A percentile compares a stretch with the other conserved stretches of the same genome.
phyloP scores from a whole-genome alignment of 2,888 invertebrate species.

The Cerastis rubricosa region DNA sequence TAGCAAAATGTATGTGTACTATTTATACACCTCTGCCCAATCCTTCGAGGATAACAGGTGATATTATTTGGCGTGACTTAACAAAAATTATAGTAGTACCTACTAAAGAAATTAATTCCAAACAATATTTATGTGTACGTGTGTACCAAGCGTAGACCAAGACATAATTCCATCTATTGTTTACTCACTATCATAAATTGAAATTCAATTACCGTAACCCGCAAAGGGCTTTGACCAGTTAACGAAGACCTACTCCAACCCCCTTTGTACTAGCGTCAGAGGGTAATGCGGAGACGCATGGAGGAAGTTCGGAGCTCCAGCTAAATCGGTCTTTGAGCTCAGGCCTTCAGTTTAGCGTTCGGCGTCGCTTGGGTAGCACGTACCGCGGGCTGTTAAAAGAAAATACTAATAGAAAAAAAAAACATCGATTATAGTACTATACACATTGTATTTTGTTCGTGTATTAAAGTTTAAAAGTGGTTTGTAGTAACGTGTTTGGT shows the following conservation, averaged over 20 bases:
- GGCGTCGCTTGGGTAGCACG: conserved; percentile 60
- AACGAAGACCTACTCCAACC: conserved; percentile 48
- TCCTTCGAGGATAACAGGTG: too few species aligned
- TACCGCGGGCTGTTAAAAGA: conserved; percentile 17
- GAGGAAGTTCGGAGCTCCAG: conserved; percentile 44
- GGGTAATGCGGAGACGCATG: conserved; percentile 61
- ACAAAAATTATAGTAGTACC: background rate
- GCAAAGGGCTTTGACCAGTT: conserved; percentile 57
- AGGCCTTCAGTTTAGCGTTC: conserved; percentile 57
- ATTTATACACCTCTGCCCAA: too few species aligned
- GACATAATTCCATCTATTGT: conserved; percentile 40
- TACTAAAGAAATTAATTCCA: conserved; percentile 14
- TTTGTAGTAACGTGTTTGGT: conserved; percentile 36
- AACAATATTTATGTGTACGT: conserved; percentile 22
- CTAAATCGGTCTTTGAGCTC: conserved; percentile 48
- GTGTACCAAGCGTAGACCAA: background rate
- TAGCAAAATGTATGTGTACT: too few species aligned
- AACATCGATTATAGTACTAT: conserved; percentile 46
- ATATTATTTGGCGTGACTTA: too few species aligned
- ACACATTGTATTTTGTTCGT: conserved; percentile 30
- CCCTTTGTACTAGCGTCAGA: conserved; percentile 47
- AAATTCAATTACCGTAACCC: conserved; percentile 64
- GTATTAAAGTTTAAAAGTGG: conserved; percentile 46
- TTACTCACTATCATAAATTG: conserved; percentile 64
- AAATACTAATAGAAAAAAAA: conserved; percentile 21